Evolutionary conservation across 1,140 invertebrate species (phyloP), one percentile per base, ranked within the genome.

Genomic region (Drosophila quadrilineata): DNA sequence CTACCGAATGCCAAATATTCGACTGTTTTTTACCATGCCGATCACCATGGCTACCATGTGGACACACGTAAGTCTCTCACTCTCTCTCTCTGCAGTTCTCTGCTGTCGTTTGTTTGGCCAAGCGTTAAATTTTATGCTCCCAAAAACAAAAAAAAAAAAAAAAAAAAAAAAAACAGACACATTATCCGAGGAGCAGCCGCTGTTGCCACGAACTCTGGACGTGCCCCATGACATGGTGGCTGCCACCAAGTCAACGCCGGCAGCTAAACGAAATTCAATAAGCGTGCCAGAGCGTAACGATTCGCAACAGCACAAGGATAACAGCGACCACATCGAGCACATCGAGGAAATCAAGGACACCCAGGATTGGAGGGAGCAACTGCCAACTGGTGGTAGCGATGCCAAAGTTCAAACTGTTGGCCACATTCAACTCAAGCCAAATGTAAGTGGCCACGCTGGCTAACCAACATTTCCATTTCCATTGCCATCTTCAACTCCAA

Each of bases 101-200:
- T 56, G 40, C 28, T 22, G 38, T 31, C 9, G 29, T 21, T 16
- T 49, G 59, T 49, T 33, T 49, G 43, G 56, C 50, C 17, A 28
- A 48, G 41, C 31, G 24, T 52, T 33, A 36, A 58, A 68, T 73
- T 70, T 66, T 52, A 70, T 70, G 60, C 63, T 64, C 68, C n/a
- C n/a, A n/a, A n/a, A n/a, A n/a, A n/a, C n/a, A n/a, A n/a, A n/a
- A n/a, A n/a, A n/a, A n/a, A n/a, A n/a, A n/a, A n/a, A n/a, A n/a
- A n/a, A n/a, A n/a, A n/a, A n/a, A n/a, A n/a, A 52, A 74, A 71
- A 67, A 26, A 56, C 73, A 88, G 87, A 84, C 38, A 87, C 77
- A 69, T 84, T 84, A 50, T 66, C 74, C 46, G 46, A 40, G 1
- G 26, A 58, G 45, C 74, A 75, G 43, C 86, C 86, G 8, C 21